Evolutionary conservation across 2,113 vertebrate genomes (phyloP).

Genomic region (Caracal caracal): DNA sequence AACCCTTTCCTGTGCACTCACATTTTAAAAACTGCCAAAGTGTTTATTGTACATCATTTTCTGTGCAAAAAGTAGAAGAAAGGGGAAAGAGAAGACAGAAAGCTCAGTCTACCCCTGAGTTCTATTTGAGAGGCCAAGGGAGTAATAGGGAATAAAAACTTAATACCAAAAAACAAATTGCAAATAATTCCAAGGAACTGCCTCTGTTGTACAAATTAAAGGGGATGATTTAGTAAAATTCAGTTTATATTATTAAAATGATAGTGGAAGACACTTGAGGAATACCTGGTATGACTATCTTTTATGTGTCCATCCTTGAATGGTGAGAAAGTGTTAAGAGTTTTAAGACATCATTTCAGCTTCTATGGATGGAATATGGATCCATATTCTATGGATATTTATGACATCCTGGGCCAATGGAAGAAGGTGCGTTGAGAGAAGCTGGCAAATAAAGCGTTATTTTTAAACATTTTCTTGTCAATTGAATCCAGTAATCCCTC

Average conservation of each 20-base stretch:
- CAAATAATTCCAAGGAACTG: not conserved
- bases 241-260: not conserved
- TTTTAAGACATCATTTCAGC: not conserved
- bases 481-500: not conserved
- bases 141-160: not conserved
- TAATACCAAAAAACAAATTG: not conserved
- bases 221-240: not conserved
- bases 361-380: not conserved
- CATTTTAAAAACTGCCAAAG: not conserved
- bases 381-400: not conserved
- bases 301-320: not conserved
- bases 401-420: not conserved
- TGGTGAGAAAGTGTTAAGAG: not conserved
- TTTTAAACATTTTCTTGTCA: conserved; percentile 40
- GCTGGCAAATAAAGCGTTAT: not conserved
- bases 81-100: not conserved
- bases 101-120: not conserved
- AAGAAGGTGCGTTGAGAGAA: not conserved
- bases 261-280: not conserved
- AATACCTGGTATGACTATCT: not conserved
- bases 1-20: not conserved
- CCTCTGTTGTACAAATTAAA: conserved; percentile 14
- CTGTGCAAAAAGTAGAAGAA: not conserved
- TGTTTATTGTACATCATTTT: not conserved
- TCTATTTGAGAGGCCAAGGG: not conserved